Conservation (phyloP, 2,113 vertebrate species). For the Chelonoidis abingdonii region DNA sequence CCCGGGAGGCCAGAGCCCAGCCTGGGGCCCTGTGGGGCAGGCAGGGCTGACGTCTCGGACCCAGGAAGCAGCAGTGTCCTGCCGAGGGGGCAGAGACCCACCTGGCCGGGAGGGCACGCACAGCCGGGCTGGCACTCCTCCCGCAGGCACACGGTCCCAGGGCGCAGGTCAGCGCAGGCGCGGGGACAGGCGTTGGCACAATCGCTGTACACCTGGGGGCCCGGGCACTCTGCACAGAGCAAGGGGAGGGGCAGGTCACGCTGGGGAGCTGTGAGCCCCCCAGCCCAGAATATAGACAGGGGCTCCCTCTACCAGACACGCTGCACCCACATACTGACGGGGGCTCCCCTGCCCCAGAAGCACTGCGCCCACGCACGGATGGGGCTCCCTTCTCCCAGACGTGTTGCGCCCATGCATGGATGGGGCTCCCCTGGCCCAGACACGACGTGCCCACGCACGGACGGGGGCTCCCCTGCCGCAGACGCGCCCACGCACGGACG, state of each 20-base stretch:
- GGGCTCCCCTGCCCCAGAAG: too few species aligned
- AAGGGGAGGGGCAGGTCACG: too few species aligned
- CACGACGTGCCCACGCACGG: accelerated
- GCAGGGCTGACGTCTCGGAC: neutral
- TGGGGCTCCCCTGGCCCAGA: too few species aligned
- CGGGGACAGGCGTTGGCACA: conserved; percentile 84
- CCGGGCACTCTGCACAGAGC: conserved; percentile 80
- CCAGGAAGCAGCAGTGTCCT: too few species aligned
- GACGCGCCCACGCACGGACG: accelerated
- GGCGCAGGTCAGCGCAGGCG: conserved; percentile 84
- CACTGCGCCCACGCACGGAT: too few species aligned
- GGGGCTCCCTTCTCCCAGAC: too few species aligned
- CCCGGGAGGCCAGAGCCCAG: neutral
- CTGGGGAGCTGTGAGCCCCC: too few species aligned
- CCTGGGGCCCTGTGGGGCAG: conserved; percentile 45
- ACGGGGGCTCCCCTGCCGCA: too few species aligned
- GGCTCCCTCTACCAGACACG: too few species aligned
- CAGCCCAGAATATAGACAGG: too few species aligned
- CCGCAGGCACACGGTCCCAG: conserved; percentile 62
- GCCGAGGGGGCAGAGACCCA: conserved; percentile 22
- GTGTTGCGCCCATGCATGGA: accelerated
- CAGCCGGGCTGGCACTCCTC: conserved; percentile 72
- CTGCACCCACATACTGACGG: too few species aligned
- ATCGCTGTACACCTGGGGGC: conserved; percentile 73
- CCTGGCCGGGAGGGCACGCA: conserved; percentile 80